These are phyloP conservation scores for Drosophila borborema DNA, from an alignment of 2,888 invertebrate species.

Conservation along the genomic window DNA sequence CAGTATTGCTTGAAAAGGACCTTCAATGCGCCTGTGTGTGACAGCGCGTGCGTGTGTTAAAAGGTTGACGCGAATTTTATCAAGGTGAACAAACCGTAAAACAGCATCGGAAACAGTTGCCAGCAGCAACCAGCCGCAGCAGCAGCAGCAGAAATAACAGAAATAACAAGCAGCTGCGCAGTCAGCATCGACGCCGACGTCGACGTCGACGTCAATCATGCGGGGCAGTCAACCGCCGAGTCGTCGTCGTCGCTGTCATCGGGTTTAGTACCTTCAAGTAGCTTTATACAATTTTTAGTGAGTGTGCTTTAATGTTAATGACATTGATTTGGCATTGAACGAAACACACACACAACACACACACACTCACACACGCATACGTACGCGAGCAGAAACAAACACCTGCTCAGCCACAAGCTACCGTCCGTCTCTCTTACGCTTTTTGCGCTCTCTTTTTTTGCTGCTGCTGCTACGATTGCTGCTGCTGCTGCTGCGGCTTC, in stretches of 20 bases:
- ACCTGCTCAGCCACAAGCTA: slow-evolving; percentile 49
- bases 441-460: slow-evolving; percentile 22
- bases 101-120: slow-evolving; percentile 47
- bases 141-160: slow-evolving; percentile 20
- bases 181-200: slow-evolving; percentile 20
- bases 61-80: slow-evolving; percentile 73
- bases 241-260: slow-evolving; percentile 27
- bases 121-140: slow-evolving; percentile 16
- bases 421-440: slow-evolving; percentile 27
- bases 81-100: slow-evolving; percentile 79
- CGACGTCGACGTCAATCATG: slow-evolving; percentile 44
- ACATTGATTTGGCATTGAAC: slow-evolving; percentile 77
- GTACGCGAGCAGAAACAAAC: slow-evolving; percentile 21
- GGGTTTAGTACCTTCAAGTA: slow-evolving; percentile 67
- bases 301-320: slow-evolving; percentile 79
- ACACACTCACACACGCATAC: too few relatives aligned
- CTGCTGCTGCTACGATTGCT: slow-evolving; percentile 13
- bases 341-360: neutral
- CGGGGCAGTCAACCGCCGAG: slow-evolving; percentile 43
- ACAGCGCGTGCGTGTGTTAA: slow-evolving; percentile 59
- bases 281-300: slow-evolving; percentile 80
- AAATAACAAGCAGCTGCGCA: slow-evolving; percentile 12
- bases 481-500: neutral
- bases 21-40: slow-evolving; percentile 59
- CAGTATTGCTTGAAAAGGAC: slow-evolving; percentile 63